Percentiles rank a stretch among this genome's conserved stretches.
Conservation (phyloP, 2,888 invertebrate genomes). For the Gasteruption jaculator region DNA sequence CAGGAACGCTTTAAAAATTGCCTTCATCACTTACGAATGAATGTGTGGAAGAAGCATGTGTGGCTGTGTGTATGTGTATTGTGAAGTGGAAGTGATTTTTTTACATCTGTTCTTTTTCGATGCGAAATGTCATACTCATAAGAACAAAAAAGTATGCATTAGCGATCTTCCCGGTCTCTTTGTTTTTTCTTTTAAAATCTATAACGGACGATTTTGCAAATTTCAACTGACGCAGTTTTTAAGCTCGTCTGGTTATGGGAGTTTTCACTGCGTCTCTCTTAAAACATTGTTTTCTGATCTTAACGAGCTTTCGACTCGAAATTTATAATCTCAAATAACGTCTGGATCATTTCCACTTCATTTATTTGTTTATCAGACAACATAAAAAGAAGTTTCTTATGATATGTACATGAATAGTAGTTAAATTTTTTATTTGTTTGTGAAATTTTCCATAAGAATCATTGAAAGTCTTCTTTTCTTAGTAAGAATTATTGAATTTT, state of each 20-base stretch:
- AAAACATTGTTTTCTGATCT: slow-evolving; percentile 11
- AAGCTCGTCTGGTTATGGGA: slow-evolving; percentile 10
- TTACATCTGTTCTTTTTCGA: slow-evolving; percentile 22
- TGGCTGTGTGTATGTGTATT: slow-evolving; percentile 28
- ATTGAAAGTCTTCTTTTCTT: neutral
- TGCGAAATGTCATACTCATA: slow-evolving; percentile 18
- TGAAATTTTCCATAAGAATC: slow-evolving; percentile 9
- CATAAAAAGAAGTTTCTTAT: no score
- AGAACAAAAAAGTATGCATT: slow-evolving; percentile 22
- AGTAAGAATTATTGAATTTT: slow-evolving; percentile 14
- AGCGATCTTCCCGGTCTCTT: slow-evolving; percentile 35
- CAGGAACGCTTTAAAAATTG: no score
- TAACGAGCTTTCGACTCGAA: slow-evolving; percentile 15
- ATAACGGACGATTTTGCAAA: slow-evolving; percentile 48
- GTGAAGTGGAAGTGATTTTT: slow-evolving; percentile 48
- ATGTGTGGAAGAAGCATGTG: slow-evolving; percentile 14
- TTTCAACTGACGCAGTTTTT: no score
- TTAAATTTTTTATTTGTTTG: slow-evolving; percentile 12
- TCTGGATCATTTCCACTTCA: slow-evolving; percentile 50
- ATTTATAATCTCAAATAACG: slow-evolving; percentile 19
- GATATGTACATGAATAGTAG: no score
- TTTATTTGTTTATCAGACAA: slow-evolving; percentile 28
- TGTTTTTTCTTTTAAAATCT: no score
- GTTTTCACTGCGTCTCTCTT: slow-evolving; percentile 9
- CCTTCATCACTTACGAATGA: no score